Conservation (phyloP, 1,140 invertebrate species). For the Periplaneta americana region DNA sequence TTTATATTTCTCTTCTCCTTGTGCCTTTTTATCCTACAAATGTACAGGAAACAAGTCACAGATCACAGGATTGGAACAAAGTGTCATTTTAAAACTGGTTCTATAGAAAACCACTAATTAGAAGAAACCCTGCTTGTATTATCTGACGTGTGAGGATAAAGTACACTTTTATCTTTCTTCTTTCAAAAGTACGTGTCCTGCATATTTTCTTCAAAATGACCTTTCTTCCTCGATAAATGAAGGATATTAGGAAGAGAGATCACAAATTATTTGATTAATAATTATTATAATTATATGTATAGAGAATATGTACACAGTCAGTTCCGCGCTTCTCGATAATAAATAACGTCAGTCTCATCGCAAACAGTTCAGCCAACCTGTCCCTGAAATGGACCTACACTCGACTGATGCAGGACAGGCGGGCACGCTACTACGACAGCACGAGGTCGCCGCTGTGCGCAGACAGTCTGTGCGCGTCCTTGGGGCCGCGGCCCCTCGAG, state of each 20-base stretch:
- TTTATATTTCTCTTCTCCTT: not conserved
- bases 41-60: not conserved
- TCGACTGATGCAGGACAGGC: not conserved
- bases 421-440: constrained; percentile 9
- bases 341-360: not conserved
- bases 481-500: not conserved
- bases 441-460: constrained; percentile 9
- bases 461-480: constrained; percentile 14
- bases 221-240: not conserved
- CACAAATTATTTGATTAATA: not conserved
- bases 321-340: not conserved
- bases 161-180: not conserved
- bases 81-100: not conserved
- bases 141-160: not conserved
- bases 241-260: not conserved
- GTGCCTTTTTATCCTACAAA: not conserved
- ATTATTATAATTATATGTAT: not conserved
- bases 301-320: not conserved
- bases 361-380: not conserved
- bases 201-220: not conserved
- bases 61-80: not conserved
- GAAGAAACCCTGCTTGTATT: not conserved
- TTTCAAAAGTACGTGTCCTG: not conserved
- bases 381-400: not conserved
- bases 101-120: not conserved